Conservation (phyloP, 1,140 invertebrate species). For the Drosophila tropicalis region DNA sequence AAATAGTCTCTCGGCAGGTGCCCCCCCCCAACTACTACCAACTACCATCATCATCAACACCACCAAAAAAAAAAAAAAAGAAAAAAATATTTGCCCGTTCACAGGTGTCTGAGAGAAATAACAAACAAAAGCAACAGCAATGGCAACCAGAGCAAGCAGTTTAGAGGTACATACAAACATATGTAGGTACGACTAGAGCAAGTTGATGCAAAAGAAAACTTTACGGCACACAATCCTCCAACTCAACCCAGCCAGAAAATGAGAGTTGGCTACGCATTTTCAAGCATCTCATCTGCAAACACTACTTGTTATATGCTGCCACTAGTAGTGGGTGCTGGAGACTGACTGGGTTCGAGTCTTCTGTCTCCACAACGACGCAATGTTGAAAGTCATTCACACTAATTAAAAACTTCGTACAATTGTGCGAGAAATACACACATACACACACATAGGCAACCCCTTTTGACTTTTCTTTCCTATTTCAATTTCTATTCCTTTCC, state of each 20-base stretch:
- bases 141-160: neutral
- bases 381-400: slow-evolving; percentile 82
- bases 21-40: no score
- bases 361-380: slow-evolving; percentile 49
- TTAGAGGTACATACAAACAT: neutral
- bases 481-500: slow-evolving; percentile 3
- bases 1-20: neutral
- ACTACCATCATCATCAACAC: neutral
- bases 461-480: slow-evolving; percentile 9
- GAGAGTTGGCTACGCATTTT: slow-evolving; percentile 53
- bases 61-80: neutral
- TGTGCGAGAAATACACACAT: slow-evolving; percentile 67
- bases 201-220: slow-evolving; percentile 59
- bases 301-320: slow-evolving; percentile 18
- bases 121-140: neutral
- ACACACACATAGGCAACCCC: slow-evolving; percentile 1
- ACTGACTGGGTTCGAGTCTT: slow-evolving; percentile 28
- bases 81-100: neutral
- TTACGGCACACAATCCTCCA: slow-evolving; percentile 36
- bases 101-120: slow-evolving; percentile 4
- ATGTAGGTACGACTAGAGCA: slow-evolving; percentile 10
- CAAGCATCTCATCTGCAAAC: slow-evolving; percentile 65
- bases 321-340: neutral
- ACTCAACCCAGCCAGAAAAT: neutral
- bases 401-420: slow-evolving; percentile 83